Evolutionary conservation across 1,140 invertebrate species (phyloP).

Genomic region (Zelostemma sp.): DNA sequence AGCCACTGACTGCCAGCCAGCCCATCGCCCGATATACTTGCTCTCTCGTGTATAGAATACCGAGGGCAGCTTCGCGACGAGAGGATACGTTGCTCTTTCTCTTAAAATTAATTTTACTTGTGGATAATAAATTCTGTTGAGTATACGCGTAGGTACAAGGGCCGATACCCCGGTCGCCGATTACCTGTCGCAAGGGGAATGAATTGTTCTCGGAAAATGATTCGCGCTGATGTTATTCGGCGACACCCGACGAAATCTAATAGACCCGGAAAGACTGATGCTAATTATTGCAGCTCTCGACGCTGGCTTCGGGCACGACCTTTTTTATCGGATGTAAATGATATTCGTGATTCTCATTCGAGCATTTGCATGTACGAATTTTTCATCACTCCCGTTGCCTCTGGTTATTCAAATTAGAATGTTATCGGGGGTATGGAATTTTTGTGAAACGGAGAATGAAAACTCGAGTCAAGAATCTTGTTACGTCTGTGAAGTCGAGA

Average conservation of each 20-base stretch:
- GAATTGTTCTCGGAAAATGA: slow-evolving; percentile 2
- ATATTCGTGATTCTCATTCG: too few relatives aligned
- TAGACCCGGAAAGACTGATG: background rate
- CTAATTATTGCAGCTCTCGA: background rate
- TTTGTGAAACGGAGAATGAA: too few relatives aligned
- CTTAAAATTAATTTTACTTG: slow-evolving; percentile 48
- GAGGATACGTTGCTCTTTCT: slow-evolving; percentile 29
- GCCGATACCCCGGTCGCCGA: slow-evolving; percentile 32
- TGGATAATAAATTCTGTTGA: slow-evolving; percentile 39
- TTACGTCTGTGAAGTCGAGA: too few relatives aligned
- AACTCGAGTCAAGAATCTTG: too few relatives aligned
- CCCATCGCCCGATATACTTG: slow-evolving; percentile 49
- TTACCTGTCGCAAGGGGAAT: slow-evolving; percentile 23
- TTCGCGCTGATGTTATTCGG: slow-evolving; percentile 9
- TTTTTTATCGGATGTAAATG: too few relatives aligned
- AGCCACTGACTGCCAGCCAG: slow-evolving; percentile 62
- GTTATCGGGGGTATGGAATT: background rate
- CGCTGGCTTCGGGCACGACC: too few relatives aligned
- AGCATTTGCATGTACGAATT: too few relatives aligned
- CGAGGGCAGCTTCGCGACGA: slow-evolving; percentile 21
- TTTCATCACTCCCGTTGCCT: too few relatives aligned
- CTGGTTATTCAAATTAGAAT: too few relatives aligned
- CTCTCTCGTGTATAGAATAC: slow-evolving; percentile 43
- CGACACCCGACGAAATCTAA: background rate
- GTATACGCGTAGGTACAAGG: slow-evolving; percentile 28